phyloP scores from a whole-genome alignment of 2,797 vertebrate genomes.

The Amazona ochrocephala region DNA sequence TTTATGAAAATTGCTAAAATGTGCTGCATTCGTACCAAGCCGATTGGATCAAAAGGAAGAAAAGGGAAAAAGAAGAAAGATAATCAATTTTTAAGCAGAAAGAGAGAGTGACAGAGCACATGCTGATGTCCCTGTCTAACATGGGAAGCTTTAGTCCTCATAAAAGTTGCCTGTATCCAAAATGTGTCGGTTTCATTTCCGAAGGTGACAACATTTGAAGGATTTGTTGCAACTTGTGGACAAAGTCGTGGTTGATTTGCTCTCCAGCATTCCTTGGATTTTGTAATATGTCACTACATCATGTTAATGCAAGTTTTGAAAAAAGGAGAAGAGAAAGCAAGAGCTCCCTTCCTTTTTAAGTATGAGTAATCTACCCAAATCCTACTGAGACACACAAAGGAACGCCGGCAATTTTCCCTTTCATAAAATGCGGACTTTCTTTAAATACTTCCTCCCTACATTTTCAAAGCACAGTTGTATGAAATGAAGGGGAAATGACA shows the following conservation, averaged over 20 bases:
- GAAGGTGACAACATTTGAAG: slow-evolving; percentile 27
- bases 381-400: slow-evolving; percentile 79
- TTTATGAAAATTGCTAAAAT: slow-evolving; percentile 68
- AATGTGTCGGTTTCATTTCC: slow-evolving; percentile 45
- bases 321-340: slow-evolving; percentile 68
- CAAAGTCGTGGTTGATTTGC: slow-evolving; percentile 62
- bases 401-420: slow-evolving; percentile 78
- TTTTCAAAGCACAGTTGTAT: slow-evolving; percentile 76
- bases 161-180: slow-evolving; percentile 25
- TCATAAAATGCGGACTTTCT: slow-evolving; percentile 80
- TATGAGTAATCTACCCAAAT: slow-evolving; percentile 82
- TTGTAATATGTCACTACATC: slow-evolving; percentile 78
- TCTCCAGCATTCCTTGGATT: slow-evolving; percentile 73
- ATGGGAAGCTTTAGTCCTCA: neutral
- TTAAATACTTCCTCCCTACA: slow-evolving; percentile 80
- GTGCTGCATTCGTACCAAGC: slow-evolving; percentile 6
- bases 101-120: neutral
- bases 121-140: neutral
- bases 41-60: neutral
- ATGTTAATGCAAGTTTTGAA: slow-evolving; percentile 75
- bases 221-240: slow-evolving; percentile 74
- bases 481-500: slow-evolving; percentile 82
- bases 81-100: neutral
- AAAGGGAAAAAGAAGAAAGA: accelerated
- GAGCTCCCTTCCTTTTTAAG: slow-evolving; percentile 80